Percentiles rank a stretch among this genome's conserved stretches.
Evolutionary conservation across 2,888 invertebrate species (phyloP).

Genomic region (Melieria omissa): DNA sequence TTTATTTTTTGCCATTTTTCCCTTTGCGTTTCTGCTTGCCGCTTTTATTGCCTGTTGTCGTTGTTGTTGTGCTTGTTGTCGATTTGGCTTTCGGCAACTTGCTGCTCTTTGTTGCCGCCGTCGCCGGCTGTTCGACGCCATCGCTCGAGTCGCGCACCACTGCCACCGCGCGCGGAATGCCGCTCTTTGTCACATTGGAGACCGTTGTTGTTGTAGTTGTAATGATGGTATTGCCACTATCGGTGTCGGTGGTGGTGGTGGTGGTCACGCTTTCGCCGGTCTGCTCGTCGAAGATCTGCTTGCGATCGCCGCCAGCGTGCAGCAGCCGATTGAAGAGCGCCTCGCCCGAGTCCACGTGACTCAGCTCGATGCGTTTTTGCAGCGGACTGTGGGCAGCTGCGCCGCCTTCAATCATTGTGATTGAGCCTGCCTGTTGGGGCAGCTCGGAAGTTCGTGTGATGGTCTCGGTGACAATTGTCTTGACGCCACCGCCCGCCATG

Average conservation of each 20-base stretch:
- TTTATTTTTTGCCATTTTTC: constrained; percentile 54
- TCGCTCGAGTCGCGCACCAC: constrained; percentile 36
- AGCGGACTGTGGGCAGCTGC: background rate
- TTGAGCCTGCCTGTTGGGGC: background rate
- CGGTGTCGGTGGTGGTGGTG: constrained; percentile 60
- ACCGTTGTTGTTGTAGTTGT: constrained; percentile 63
- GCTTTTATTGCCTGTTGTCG: constrained; percentile 45
- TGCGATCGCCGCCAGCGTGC: constrained; percentile 52
- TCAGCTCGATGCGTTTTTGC: background rate
- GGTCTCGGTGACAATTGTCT: constrained; percentile 19
- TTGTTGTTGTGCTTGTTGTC: constrained; percentile 36
- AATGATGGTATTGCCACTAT: constrained; percentile 51
- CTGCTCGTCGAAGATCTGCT: constrained; percentile 57
- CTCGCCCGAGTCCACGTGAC: constrained; percentile 51
- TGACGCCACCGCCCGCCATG: constrained; percentile 41
- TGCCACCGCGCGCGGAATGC: constrained; percentile 55
- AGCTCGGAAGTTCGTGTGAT: constrained; percentile 9
- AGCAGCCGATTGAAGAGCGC: constrained; percentile 56
- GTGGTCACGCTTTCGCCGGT: constrained; percentile 55
- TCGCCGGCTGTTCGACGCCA: constrained; percentile 3
- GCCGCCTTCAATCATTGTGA: background rate
- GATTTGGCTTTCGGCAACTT: constrained; percentile 2
- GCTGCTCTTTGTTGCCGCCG: constrained; percentile 13
- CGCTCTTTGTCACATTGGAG: constrained; percentile 62
- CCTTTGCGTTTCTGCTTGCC: constrained; percentile 57